phyloP scores from a whole-genome alignment of 2,113 vertebrate species.

The Hydrochoerus hydrochaeris region DNA sequence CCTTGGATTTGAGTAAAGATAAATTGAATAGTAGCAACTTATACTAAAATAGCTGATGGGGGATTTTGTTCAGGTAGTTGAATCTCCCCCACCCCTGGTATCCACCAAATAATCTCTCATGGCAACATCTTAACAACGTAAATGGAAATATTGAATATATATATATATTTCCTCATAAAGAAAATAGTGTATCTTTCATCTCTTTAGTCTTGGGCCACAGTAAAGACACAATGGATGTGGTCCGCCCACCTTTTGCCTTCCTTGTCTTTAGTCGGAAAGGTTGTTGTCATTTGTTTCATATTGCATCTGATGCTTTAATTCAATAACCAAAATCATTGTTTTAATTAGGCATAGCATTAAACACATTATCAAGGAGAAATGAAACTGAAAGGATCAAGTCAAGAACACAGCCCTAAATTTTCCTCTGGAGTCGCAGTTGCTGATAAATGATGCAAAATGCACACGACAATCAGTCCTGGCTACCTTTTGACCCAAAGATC shows the following conservation, averaged over 20 bases:
- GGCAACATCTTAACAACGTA: neutral
- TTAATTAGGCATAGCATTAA: conserved; percentile 50
- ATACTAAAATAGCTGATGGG: neutral
- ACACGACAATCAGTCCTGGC: fast-evolving
- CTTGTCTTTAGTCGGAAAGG: neutral
- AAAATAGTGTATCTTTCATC: neutral
- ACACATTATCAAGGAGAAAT: conserved; percentile 70
- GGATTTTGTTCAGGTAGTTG: neutral
- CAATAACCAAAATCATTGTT: neutral
- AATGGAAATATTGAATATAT: neutral
- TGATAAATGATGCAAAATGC: conserved; percentile 9
- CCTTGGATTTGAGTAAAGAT: conserved; percentile 22
- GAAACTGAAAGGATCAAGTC: conserved; percentile 56
- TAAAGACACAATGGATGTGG: neutral
- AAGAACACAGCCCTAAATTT: conserved; percentile 44
- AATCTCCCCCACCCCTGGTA: neutral
- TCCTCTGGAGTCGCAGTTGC: neutral
- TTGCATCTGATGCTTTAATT: neutral
- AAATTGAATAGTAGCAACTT: neutral
- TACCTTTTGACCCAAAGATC: neutral
- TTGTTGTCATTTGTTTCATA: neutral
- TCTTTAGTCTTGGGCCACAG: neutral
- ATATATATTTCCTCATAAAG: conserved; percentile 9
- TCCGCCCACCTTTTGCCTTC: neutral
- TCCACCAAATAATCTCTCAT: neutral